Evolutionary conservation across 2,797 vertebrate genomes (phyloP).

Genomic region (Hydrolagus colliei): DNA sequence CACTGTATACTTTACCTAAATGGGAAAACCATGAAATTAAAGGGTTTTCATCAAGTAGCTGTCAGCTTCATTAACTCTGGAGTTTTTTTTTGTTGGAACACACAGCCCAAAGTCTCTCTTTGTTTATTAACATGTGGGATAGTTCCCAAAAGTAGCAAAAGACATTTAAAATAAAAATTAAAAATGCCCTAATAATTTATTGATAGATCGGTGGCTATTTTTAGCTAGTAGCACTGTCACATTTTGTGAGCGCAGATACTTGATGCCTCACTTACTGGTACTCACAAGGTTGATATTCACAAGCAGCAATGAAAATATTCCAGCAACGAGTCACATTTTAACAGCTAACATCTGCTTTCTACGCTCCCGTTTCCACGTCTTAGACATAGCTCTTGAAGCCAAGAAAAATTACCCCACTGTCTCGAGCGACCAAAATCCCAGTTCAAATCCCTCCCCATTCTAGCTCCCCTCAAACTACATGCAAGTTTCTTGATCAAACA

Average conservation of each 20-base stretch:
- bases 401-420: neutral
- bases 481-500: slow-evolving; percentile 62
- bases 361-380: neutral
- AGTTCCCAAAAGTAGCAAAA: neutral
- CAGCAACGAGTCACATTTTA: neutral
- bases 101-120: neutral
- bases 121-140: neutral
- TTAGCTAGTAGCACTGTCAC: slow-evolving; percentile 27
- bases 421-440: neutral
- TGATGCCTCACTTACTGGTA: slow-evolving; percentile 28
- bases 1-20: slow-evolving; percentile 25
- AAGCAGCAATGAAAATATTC: slow-evolving; percentile 20
- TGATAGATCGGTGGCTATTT: slow-evolving; percentile 18
- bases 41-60: slow-evolving; percentile 54
- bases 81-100: neutral
- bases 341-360: slow-evolving; percentile 3
- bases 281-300: slow-evolving; percentile 28
- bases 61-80: neutral
- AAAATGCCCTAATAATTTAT: slow-evolving; percentile 31
- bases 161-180: slow-evolving; percentile 13
- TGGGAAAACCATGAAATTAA: slow-evolving; percentile 59
- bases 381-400: neutral
- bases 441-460: neutral
- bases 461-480: neutral
- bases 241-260: slow-evolving; percentile 26